Conservation (phyloP, 1,140 invertebrate genomes). For the Aricia agestis region DNA sequence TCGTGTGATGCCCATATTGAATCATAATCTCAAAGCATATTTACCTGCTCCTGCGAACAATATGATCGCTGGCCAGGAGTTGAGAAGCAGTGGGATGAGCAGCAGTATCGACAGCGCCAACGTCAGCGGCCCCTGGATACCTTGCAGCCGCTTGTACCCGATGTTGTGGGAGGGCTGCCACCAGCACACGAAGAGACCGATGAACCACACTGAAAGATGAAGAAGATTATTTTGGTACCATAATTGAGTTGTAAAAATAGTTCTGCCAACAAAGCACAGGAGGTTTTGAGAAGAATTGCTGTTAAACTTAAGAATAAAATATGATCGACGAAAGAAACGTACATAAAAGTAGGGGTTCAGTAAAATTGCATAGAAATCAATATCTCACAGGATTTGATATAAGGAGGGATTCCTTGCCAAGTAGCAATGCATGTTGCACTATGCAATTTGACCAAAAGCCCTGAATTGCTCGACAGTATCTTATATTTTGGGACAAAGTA, state of each 20-base stretch:
- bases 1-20: too few relatives aligned
- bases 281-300: neutral
- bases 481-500: too few relatives aligned
- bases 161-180: slow-evolving; percentile 65
- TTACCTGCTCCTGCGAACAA: slow-evolving; percentile 70
- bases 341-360: too few relatives aligned
- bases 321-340: too few relatives aligned
- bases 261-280: neutral
- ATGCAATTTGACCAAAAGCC: too few relatives aligned
- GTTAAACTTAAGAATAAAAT: too few relatives aligned
- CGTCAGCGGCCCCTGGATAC: slow-evolving; percentile 52
- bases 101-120: slow-evolving; percentile 55
- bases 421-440: too few relatives aligned
- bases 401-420: too few relatives aligned
- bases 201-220: slow-evolving; percentile 52
- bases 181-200: slow-evolving; percentile 50
- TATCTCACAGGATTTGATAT: too few relatives aligned
- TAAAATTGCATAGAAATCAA: too few relatives aligned
- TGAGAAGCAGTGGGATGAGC: slow-evolving; percentile 62
- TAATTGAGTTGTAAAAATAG: neutral
- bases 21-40: neutral
- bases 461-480: too few relatives aligned
- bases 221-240: slow-evolving; percentile 25
- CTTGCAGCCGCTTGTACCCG: slow-evolving; percentile 46
- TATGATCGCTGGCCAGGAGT: slow-evolving; percentile 73